phyloP scores from a whole-genome alignment of 2,113 vertebrate species.

The Etheostoma cragini region DNA sequence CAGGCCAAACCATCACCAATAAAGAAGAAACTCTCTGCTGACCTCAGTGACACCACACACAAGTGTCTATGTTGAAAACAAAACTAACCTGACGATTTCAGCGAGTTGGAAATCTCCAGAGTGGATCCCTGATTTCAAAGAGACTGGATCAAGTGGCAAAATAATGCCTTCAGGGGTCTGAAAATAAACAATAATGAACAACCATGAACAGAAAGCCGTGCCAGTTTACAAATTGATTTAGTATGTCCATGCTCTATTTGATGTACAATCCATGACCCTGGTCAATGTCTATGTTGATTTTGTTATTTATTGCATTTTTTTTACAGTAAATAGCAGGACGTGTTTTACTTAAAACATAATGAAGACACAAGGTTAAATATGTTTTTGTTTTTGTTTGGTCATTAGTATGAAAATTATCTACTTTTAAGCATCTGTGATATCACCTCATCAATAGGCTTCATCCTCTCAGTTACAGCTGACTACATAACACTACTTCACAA shows the following conservation, averaged over 20 bases:
- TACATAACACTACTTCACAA: neutral
- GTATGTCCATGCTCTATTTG: neutral
- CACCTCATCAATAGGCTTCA: neutral
- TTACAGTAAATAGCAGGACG: neutral
- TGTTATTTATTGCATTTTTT: no score
- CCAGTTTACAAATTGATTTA: neutral
- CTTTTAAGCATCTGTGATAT: neutral
- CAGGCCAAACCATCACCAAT: no score
- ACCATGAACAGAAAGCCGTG: neutral
- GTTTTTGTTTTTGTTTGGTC: neutral
- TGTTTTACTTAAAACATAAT: neutral
- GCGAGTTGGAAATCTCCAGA: conserved; percentile 59
- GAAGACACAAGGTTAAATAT: neutral
- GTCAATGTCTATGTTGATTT: neutral
- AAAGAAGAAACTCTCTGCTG: no score
- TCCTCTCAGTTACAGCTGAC: neutral
- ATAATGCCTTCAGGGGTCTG: conserved; percentile 78
- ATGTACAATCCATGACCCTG: neutral
- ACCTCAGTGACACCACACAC: no score
- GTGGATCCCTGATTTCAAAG: conserved; percentile 60
- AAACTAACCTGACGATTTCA: conserved; percentile 73
- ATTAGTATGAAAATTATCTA: neutral
- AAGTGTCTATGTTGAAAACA: no score
- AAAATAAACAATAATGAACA: conserved; percentile 11
- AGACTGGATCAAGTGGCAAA: conserved; percentile 46